phyloP scores from a whole-genome alignment of 1,140 invertebrate genomes.

The Drosophila kanapiae region DNA sequence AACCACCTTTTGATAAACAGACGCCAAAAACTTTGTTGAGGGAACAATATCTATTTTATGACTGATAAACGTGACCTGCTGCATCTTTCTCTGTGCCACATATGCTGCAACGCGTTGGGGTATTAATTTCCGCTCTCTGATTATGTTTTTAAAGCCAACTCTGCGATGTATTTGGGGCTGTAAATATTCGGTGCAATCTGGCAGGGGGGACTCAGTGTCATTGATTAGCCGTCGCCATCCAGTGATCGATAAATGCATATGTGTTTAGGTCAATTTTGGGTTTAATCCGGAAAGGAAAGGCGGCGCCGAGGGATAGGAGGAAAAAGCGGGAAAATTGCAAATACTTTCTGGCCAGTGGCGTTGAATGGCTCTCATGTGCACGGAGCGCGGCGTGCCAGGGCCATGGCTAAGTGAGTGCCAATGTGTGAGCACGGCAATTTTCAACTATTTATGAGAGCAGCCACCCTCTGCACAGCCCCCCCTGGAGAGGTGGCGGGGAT shows the following conservation, averaged over 20 bases:
- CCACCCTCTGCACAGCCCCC: not conserved
- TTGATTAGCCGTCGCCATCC: constrained; percentile 1
- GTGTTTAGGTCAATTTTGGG: not conserved
- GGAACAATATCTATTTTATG: constrained; percentile 2
- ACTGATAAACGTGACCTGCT: constrained; percentile 7
- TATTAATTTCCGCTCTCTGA: constrained; percentile 1
- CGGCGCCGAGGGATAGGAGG: not conserved
- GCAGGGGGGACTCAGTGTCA: not conserved
- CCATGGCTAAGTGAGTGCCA: constrained; percentile 52
- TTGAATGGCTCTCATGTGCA: constrained; percentile 30
- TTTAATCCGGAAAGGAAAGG: not conserved
- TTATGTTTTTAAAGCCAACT: not conserved
- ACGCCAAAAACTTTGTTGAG: not conserved
- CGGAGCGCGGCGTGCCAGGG: constrained; percentile 21
- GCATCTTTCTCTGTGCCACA: not conserved
- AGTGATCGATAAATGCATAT: constrained; percentile 27
- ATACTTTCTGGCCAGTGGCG: constrained; percentile 18
- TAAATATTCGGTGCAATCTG: not conserved
- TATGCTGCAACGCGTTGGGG: not conserved
- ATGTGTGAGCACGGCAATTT: constrained; percentile 71
- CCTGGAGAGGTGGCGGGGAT: constrained; percentile 5
- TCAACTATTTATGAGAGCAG: constrained; percentile 69
- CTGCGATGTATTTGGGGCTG: not conserved
- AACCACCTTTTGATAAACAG: constrained; percentile 3
- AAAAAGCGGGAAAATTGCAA: constrained; percentile 13